Evolutionary conservation across 2,888 invertebrate species (phyloP), one percentile per base, ranked within the genome.

Genomic region (Drosophila kanekoi): DNA sequence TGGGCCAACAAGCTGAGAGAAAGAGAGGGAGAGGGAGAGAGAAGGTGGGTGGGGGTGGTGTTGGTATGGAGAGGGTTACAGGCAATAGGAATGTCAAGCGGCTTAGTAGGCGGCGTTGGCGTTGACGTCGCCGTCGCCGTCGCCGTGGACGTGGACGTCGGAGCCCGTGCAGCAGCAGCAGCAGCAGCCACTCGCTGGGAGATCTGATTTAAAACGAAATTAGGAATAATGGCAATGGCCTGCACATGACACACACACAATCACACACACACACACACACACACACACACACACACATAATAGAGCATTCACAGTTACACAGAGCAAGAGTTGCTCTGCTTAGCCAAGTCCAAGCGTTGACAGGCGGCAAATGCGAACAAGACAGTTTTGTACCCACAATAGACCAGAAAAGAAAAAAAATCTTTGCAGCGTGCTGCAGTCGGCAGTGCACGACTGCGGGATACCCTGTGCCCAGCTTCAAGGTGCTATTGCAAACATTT

Each of bases 191-290:
- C 65, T 62, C 49, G 62, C 68, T 69, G 69, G 76, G 66, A 87
- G 89, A 90, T 90, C 86, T 90, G 89, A 90, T 90, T 90, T 90
- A 88, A 89, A 88, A 76, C 78, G 89, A 89, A 90, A 89, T 90
- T 90, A 89, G 89, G 85, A 90, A 90, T 90, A 90, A 90, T 90
- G 79, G 90, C 87, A 79, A 89, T 83, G 79, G 83, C 76, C 75
- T 81, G 79, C 85, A 89, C 87, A 89, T 88, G 87, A 85, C 86
- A 86, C 61, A 77, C 63, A 77, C 56, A 64, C 48, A 74, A n/a
- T n/a, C 53, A 63, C 40, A 71, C 73, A 68, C 43, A 63, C 65
- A 67, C 44, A 67, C 43, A 51, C 61, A 77, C 63, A 77, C 56
- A 64, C 48, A 74, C 53, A 63, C 40, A 71, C 73, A 68, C 43